These are phyloP conservation scores for Cheilosia urbana DNA, from an alignment of 2,888 invertebrate genomes.

Conservation along the genomic window DNA sequence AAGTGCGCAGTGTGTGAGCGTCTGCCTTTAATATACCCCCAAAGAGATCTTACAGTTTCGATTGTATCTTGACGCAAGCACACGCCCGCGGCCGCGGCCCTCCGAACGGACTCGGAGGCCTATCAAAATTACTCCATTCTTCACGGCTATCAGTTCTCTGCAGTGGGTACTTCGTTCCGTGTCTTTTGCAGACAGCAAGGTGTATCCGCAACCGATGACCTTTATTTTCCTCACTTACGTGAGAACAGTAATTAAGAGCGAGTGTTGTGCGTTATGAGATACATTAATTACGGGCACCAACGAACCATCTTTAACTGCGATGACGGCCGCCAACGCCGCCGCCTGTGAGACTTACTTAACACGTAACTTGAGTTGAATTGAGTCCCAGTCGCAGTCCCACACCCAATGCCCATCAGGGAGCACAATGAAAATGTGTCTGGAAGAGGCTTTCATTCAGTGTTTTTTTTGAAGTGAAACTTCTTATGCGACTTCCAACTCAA, in stretches of 20 bases:
- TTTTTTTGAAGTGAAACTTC: no score
- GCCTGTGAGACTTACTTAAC: constrained; percentile 14
- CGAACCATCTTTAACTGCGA: constrained; percentile 18
- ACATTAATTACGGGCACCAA: constrained; percentile 53
- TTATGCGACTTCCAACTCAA: no score
- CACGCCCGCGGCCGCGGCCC: constrained; percentile 31
- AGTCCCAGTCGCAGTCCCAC: background rate
- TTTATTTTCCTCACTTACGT: constrained; percentile 61
- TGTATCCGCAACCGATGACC: constrained; percentile 45
- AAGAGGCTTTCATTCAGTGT: background rate
- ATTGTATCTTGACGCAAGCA: constrained; percentile 53
- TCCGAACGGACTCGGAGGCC: background rate
- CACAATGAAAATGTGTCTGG: background rate
- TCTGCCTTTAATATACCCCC: constrained; percentile 7
- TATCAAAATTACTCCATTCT: constrained; percentile 66
- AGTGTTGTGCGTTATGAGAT: constrained; percentile 58
- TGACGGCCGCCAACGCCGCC: background rate
- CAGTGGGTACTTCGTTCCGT: constrained; percentile 52
- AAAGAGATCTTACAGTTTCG: constrained; percentile 46
- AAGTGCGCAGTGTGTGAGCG: background rate
- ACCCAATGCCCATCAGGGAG: background rate
- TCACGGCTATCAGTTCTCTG: constrained; percentile 44
- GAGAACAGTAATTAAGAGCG: constrained; percentile 49
- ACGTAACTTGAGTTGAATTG: constrained; percentile 15
- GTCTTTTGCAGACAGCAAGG: constrained; percentile 29